phyloP scores from a whole-genome alignment of 2,113 vertebrate species.

The Forbesichthys agassizii region DNA sequence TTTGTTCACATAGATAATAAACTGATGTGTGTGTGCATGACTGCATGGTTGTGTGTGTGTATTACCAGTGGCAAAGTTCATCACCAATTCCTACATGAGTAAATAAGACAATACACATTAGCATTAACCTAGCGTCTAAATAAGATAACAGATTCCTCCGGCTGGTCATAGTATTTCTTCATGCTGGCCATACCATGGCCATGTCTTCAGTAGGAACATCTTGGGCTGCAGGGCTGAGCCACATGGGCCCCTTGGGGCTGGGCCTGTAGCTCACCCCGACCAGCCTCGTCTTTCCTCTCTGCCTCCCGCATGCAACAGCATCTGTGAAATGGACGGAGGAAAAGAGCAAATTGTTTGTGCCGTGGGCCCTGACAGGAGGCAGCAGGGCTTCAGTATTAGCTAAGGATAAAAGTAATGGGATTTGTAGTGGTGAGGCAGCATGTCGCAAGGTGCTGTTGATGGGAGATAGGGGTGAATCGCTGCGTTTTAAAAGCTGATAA shows the following conservation, averaged over 20 bases:
- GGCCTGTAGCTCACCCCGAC: constrained; percentile 58
- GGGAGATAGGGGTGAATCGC: constrained; percentile 70
- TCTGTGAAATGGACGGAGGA: constrained; percentile 70
- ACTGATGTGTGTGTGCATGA: constrained; percentile 7
- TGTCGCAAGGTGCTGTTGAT: constrained; percentile 73
- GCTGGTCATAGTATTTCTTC: constrained; percentile 9
- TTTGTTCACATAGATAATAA: background rate
- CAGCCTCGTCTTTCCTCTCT: constrained; percentile 31
- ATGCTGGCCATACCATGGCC: constrained; percentile 16
- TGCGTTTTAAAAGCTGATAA: constrained; percentile 73
- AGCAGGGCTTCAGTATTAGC: constrained; percentile 71
- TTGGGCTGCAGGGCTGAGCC: constrained; percentile 11
- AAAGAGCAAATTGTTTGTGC: constrained; percentile 78
- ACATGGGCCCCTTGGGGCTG: constrained; percentile 42
- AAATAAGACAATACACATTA: constrained; percentile 20
- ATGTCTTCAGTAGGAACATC: constrained; percentile 6
- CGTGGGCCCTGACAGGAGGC: constrained; percentile 73
- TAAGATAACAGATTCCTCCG: constrained; percentile 8
- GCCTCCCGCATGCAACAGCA: constrained; percentile 52
- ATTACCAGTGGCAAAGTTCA: background rate
- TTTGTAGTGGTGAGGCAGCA: constrained; percentile 73
- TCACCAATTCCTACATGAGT: background rate
- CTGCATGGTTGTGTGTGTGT: constrained; percentile 18
- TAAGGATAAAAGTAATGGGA: constrained; percentile 80
- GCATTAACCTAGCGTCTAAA: background rate